Base-by-base conservation (phyloP, 2,797 vertebrate species). In the Propithecus perrieri region DNA sequence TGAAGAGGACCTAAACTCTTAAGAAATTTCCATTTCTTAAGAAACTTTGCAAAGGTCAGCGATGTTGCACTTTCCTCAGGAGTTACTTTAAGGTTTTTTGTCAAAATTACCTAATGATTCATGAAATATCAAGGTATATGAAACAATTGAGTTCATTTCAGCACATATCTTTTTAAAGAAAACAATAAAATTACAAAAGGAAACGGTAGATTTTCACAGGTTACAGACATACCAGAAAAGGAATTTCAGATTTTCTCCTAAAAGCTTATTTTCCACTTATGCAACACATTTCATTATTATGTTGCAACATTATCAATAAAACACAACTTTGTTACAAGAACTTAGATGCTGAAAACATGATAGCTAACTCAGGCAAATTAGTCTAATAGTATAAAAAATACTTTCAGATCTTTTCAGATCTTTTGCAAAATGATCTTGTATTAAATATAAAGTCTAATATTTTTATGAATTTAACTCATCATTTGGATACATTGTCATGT, bases 401-500 rank as follows among this genome's bases (percentile, higher is more conserved):
- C 35, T 63, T 69, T 78, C 61, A 50, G 57, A 43, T 11, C 5
- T 59, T 88, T 83, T 65, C 35, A 74, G 26, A 65, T 4, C 6
- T 55, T 71, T 95, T 67, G 12, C 38, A 92, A 48, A 95, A 78
- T 87, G 12, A 46, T 89, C 30, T 15, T 79, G 71, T 65, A 71
- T 69, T 75, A 89, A 88, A 86, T 57, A 10, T 46, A 80, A 87
- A 72, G 35, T 85, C 24, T 84, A 83, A 41, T 61, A 61, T 85
- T 92, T 95, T 85, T 35, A 72, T 15, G 10, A 81, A 89, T 91
- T 80, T 95, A 57, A 5, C 7, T 88, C 81, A 61, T 88, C 74
- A 46, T 61, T 71, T 76, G 55, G 26, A 55, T 72, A 74, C 10
- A 41, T 28, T 20, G 10, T 85, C 6, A 46, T 38, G 14, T 92